phyloP scores from a whole-genome alignment of 2,113 vertebrate species.

The Aix galericulata region DNA sequence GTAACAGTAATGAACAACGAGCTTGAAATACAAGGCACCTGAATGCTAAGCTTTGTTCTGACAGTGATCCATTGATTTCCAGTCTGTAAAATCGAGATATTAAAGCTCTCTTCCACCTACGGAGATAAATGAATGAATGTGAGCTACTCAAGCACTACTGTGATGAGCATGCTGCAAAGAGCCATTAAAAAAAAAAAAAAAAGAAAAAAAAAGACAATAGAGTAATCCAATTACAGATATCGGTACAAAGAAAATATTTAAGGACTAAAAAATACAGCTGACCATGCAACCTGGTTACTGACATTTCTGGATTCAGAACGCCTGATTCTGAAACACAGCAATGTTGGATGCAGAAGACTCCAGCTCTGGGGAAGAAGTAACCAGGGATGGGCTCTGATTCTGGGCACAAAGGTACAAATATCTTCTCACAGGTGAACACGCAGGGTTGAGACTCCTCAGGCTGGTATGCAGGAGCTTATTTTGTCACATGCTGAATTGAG shows the following conservation, averaged over 20 bases:
- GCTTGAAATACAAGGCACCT: neutral
- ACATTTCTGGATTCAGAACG: neutral
- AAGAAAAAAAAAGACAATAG: neutral
- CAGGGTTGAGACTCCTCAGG: neutral
- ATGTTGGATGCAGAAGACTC: neutral
- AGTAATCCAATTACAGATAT: neutral
- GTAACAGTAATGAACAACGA: neutral
- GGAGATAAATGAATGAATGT: neutral
- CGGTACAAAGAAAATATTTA: neutral
- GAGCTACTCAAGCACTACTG: neutral
- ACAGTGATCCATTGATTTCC: slow-evolving; percentile 40
- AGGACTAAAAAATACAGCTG: neutral
- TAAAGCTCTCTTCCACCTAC: neutral
- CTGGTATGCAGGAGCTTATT: neutral
- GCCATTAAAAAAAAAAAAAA: neutral
- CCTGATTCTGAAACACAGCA: neutral
- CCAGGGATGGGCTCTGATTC: neutral
- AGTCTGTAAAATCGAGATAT: neutral
- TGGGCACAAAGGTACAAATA: neutral
- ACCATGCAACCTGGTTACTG: neutral
- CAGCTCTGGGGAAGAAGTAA: neutral
- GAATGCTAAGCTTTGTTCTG: neutral
- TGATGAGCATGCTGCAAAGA: neutral
- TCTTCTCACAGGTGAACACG: neutral
- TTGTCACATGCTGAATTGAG: neutral